A percentile compares a stretch with the other conserved stretches of the same genome.
Conservation (phyloP, 2,113 vertebrate genomes). For the Hymenochirus boettgeri region DNA sequence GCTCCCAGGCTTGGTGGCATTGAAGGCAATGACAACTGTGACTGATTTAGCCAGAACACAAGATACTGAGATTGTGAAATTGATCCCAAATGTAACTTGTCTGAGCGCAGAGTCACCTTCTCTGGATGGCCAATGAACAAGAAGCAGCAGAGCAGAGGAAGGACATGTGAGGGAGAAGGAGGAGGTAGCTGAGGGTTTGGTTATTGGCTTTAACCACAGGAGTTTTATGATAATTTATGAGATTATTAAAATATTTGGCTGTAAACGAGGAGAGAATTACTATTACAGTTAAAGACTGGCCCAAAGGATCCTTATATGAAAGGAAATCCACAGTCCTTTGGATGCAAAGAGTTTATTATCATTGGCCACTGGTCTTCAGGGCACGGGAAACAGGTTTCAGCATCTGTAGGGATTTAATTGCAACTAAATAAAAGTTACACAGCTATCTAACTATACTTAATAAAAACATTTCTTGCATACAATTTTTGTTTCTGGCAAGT, state of each 20-base stretch:
- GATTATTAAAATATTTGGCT: conserved; percentile 47
- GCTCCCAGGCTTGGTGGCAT: background rate
- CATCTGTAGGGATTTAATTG: conserved; percentile 56
- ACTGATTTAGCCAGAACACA: conserved; percentile 28
- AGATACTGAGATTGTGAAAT: background rate
- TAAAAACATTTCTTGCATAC: too few species aligned
- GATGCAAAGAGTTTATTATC: conserved; percentile 53
- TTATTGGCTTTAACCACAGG: conserved; percentile 42
- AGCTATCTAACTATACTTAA: too few species aligned
- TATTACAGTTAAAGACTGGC: conserved; percentile 49
- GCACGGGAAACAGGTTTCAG: conserved; percentile 60
- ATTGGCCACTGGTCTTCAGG: conserved; percentile 58
- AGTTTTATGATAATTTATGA: conserved; percentile 42
- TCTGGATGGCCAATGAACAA: conserved; percentile 28
- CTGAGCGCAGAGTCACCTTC: background rate
- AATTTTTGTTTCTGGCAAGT: too few species aligned
- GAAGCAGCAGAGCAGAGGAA: conserved; percentile 43
- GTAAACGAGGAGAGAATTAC: conserved; percentile 51
- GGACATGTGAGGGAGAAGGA: conserved; percentile 47
- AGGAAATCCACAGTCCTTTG: conserved; percentile 60
- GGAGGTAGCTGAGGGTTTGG: conserved; percentile 46
- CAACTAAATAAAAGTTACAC: too few species aligned
- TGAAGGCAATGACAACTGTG: conserved; percentile 13
- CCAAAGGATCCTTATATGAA: conserved; percentile 58
- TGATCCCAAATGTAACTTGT: background rate